These are phyloP conservation scores for Epirrhoe alternata DNA, from an alignment of 2,888 invertebrate species.

Conservation along the genomic window DNA sequence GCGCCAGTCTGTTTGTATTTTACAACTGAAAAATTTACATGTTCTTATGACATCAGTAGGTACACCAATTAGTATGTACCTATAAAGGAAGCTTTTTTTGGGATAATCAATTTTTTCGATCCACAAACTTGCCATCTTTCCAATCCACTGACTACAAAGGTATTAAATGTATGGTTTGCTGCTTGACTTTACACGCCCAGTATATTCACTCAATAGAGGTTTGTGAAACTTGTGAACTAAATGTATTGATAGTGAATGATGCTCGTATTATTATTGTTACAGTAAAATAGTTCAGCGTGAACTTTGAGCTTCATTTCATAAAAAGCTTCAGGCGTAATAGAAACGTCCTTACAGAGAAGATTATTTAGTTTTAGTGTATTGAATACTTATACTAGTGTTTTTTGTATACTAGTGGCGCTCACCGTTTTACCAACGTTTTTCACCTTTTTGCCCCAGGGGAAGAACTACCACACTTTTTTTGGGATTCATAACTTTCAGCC, in stretches of 20 bases:
- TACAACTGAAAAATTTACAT: too few relatives aligned
- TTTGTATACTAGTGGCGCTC: too few relatives aligned
- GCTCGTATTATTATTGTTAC: conserved; percentile 9
- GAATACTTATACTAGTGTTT: too few relatives aligned
- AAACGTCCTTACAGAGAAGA: background rate
- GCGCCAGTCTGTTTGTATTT: too few relatives aligned
- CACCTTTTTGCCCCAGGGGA: too few relatives aligned
- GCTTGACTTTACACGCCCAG: background rate
- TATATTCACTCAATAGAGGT: background rate
- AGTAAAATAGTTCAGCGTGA: conserved; percentile 12
- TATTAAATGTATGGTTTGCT: background rate
- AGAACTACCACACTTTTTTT: too few relatives aligned
- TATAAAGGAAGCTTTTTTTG: too few relatives aligned
- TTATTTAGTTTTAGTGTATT: too few relatives aligned
- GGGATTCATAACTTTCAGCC: too few relatives aligned
- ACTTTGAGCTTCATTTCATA: background rate
- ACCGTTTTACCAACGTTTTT: too few relatives aligned
- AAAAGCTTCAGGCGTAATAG: background rate
- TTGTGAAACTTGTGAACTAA: background rate
- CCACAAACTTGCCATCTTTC: background rate
- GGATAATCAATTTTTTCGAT: background rate
- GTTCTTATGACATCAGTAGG: too few relatives aligned
- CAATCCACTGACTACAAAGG: background rate
- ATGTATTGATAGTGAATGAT: background rate
- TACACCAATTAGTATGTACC: too few relatives aligned